Evolutionary conservation across 2,113 vertebrate species (phyloP).

Genomic region (Numida meleagris): DNA sequence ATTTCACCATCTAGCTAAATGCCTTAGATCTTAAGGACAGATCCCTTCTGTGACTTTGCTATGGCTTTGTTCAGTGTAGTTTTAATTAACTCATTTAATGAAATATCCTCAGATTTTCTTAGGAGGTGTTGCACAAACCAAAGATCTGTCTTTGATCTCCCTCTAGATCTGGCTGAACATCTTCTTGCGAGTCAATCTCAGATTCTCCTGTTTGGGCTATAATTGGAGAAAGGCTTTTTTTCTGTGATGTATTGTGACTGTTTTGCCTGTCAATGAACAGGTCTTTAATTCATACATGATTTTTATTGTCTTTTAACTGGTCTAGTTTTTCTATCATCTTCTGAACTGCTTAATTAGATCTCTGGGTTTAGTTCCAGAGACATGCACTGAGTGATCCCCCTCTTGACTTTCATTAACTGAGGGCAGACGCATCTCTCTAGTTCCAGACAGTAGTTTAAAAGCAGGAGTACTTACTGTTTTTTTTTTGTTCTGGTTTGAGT

Average conservation of each 20-base stretch:
- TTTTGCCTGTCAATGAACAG: background rate
- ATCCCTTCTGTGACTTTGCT: background rate
- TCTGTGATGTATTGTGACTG: background rate
- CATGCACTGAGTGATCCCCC: background rate
- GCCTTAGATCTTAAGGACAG: background rate
- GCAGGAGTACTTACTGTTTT: background rate
- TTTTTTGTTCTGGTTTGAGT: constrained; percentile 24
- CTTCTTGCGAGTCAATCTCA: background rate
- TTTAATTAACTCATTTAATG: background rate
- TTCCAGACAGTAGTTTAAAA: constrained; percentile 11
- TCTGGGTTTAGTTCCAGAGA: background rate
- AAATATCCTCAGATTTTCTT: background rate
- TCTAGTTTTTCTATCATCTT: background rate
- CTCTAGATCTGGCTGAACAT: background rate
- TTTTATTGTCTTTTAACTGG: constrained; percentile 5
- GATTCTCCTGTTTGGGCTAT: background rate
- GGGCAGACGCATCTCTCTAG: background rate
- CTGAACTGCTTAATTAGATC: background rate
- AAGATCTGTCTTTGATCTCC: background rate
- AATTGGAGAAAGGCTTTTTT: background rate
- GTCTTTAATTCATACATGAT: background rate
- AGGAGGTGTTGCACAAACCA: background rate
- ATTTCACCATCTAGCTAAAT: background rate
- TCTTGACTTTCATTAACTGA: constrained; percentile 30
- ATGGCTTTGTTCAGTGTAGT: background rate